These are phyloP conservation scores for Vulpes ferrilata DNA, from an alignment of 2,113 vertebrate species.

Conservation along the genomic window DNA sequence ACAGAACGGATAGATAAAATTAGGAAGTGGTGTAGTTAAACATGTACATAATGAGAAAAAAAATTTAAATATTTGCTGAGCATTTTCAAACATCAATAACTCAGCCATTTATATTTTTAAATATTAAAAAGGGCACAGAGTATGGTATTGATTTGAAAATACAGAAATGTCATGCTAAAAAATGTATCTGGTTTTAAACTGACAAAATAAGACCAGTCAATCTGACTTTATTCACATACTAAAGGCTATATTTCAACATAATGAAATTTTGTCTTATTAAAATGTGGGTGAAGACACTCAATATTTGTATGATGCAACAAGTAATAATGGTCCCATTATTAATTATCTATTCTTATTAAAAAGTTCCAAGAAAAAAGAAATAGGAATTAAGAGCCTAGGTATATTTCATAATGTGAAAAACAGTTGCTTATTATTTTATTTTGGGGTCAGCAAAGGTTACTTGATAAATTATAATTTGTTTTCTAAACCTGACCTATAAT, in stretches of 20 bases:
- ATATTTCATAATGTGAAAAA: constrained; percentile 54
- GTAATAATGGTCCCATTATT: not conserved
- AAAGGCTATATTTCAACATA: constrained; percentile 54
- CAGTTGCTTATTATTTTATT: not conserved
- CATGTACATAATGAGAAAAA: not conserved
- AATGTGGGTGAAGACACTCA: not conserved
- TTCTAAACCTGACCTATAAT: not conserved
- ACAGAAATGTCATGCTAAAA: constrained; percentile 48
- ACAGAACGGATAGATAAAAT: not conserved
- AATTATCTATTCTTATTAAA: constrained; percentile 57
- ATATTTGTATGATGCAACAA: not conserved
- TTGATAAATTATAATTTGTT: constrained; percentile 29
- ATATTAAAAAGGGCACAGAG: constrained; percentile 34
- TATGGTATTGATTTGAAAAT: not conserved
- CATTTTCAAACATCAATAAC: constrained; percentile 37
- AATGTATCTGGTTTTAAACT: not conserved
- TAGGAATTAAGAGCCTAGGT: constrained; percentile 27
- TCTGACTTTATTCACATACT: not conserved
- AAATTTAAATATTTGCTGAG: not conserved
- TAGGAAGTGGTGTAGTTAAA: not conserved
- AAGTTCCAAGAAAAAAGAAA: constrained; percentile 64
- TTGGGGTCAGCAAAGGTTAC: not conserved
- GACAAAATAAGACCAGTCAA: not conserved
- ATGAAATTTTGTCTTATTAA: constrained; percentile 58
- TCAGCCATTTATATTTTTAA: constrained; percentile 40